Percentiles rank a stretch among this genome's conserved stretches.
phyloP scores from a whole-genome alignment of 1,140 invertebrate species.

The Drosophila pallidifrons region DNA sequence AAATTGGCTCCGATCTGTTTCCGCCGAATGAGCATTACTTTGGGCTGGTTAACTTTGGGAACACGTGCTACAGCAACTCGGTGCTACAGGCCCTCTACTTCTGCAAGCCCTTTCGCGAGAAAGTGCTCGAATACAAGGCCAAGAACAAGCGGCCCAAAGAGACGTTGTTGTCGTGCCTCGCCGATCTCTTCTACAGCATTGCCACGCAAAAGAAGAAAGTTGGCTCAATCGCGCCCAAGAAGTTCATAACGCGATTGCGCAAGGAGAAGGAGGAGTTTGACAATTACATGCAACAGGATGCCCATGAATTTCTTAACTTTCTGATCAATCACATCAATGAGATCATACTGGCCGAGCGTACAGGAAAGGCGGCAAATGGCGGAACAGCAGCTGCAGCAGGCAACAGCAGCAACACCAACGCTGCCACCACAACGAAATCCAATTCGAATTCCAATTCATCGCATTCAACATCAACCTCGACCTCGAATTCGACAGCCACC shows the following conservation, averaged over 20 bases:
- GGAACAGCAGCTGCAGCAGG: slow-evolving; percentile 46
- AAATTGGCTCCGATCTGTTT: slow-evolving; percentile 98
- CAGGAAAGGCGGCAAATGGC: slow-evolving; percentile 81
- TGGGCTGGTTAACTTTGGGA: slow-evolving; percentile 99
- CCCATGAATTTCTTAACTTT: slow-evolving; percentile 99
- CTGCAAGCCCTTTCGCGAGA: slow-evolving; percentile 99
- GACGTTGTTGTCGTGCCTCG: slow-evolving; percentile 98
- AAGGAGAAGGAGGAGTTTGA: slow-evolving; percentile 99
- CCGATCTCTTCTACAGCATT: slow-evolving; percentile 99
- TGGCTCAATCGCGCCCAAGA: slow-evolving; percentile 99
- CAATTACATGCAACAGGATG: slow-evolving; percentile 99
- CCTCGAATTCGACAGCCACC: slow-evolving; percentile 73
- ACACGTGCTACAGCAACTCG: slow-evolving; percentile 99
- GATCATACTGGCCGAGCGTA: slow-evolving; percentile 94
- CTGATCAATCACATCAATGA: slow-evolving; percentile 98
- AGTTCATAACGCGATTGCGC: slow-evolving; percentile 98
- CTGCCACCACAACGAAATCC: slow-evolving; percentile 46
- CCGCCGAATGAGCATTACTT: slow-evolving; percentile 99
- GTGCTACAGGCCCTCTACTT: slow-evolving; percentile 99
- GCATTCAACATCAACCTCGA: slow-evolving; percentile 80
- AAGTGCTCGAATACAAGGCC: slow-evolving; percentile 99
- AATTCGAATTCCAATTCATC: slow-evolving; percentile 70
- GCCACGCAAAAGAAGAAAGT: slow-evolving; percentile 99
- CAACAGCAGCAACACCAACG: slow-evolving; percentile 18
- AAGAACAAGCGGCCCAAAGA: slow-evolving; percentile 99